Evolutionary conservation across 2,113 vertebrate species (phyloP), one percentile per base, ranked within the genome.

Genomic region (Pipa parva): DNA sequence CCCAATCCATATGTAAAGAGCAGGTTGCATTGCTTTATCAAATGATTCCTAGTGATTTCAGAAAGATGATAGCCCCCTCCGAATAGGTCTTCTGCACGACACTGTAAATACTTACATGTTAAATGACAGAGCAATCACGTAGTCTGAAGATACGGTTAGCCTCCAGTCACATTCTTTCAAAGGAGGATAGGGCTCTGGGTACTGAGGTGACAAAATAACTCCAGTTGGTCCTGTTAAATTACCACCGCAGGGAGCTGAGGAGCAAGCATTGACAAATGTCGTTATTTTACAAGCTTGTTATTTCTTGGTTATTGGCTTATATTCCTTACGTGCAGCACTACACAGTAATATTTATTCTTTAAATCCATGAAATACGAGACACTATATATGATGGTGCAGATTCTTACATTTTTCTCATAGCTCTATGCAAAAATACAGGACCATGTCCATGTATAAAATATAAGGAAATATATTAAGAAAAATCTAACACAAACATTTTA

Each of bases 101-200:
- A 10, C 33, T 37, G 8, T 37, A 10, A 20, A 39, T 71, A 84
- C 93, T 71, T 91, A 99, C 97, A 76, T 87, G 57, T 91, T 92
- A 69, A 99, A 99, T 13, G 85, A 90, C 69, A 99, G 86, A 26
- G 93, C 92, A 25, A 99, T 98, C 83, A 99, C 93, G 5, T 93
- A 97, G 77, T 99, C 97, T 0, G 85, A 86, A 0, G 92, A 95
- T 56, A 99, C 97, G 0, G 86, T 88, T 51, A 99, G 88, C 24
- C 82, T 89, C 97, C 97, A 99, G 87, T 98, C 95, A 25, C 97
- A 99, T 76, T 99, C 97, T 75, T 94, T 88, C 28, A 94, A 92
- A 0, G 96, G 94, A 0, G 97, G 97, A 58, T 99, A 98, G 0
- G 95, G 95, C 73, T 97, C 93, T 0, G 96, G 95, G 57, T 97